These are phyloP conservation scores for Apteryx owenii DNA, from an alignment of 2,113 vertebrate species.

Conservation along the genomic window DNA sequence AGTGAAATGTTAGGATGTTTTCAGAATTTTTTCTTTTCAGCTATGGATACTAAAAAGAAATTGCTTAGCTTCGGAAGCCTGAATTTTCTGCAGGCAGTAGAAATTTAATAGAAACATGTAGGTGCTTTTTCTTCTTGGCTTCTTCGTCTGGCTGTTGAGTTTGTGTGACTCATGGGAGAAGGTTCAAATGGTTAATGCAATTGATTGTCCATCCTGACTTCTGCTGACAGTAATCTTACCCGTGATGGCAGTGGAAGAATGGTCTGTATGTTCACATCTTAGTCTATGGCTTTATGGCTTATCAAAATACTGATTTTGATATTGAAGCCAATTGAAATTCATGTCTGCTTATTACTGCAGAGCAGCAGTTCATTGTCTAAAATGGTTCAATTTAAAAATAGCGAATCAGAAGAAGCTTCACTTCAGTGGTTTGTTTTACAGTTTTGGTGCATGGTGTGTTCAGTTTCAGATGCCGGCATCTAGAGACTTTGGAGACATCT, in stretches of 20 bases:
- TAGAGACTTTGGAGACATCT: background rate
- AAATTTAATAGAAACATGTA: background rate
- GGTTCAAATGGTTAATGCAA: background rate
- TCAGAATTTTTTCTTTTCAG: background rate
- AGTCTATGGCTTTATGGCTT: background rate
- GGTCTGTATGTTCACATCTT: background rate
- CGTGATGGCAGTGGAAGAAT: background rate
- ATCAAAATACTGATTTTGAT: background rate
- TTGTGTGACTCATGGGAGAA: background rate
- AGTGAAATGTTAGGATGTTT: background rate
- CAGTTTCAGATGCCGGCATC: background rate
- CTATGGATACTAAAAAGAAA: background rate
- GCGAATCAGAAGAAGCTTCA: background rate
- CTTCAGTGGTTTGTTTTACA: constrained; percentile 14
- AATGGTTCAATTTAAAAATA: background rate
- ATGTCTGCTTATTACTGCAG: background rate
- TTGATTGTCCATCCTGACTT: background rate
- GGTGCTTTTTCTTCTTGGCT: background rate
- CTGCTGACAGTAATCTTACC: background rate
- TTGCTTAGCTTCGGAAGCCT: background rate
- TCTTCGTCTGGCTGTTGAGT: background rate
- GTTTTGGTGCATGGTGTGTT: background rate
- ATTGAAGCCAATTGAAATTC: background rate
- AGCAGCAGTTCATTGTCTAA: background rate
- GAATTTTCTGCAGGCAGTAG: background rate